phyloP scores from a whole-genome alignment of 2,113 vertebrate species.

The Siphamia tubifer region DNA sequence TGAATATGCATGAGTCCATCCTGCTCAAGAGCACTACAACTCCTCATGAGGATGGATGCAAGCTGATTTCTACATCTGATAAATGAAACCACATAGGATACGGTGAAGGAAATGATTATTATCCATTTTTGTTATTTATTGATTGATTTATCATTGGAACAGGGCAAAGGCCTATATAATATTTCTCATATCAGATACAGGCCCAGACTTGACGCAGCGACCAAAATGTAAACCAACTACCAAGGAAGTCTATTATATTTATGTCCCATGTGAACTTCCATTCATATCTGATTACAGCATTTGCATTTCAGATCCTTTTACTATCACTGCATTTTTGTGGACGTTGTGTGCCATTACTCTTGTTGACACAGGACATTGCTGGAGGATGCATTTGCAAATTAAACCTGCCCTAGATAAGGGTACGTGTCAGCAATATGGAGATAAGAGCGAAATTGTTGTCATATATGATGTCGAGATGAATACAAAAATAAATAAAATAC shows the following conservation, averaged over 20 bases:
- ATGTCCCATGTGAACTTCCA: neutral
- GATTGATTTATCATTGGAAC: too few species aligned
- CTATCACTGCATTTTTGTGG: neutral
- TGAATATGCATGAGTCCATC: slow-evolving; percentile 53
- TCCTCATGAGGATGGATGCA: slow-evolving; percentile 23
- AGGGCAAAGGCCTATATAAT: slow-evolving; percentile 25
- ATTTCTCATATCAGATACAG: slow-evolving; percentile 42
- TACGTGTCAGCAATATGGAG: slow-evolving; percentile 33
- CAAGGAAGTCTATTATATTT: neutral
- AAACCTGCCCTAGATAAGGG: slow-evolving; percentile 49
- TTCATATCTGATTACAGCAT: neutral
- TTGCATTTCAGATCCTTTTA: neutral
- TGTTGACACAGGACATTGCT: slow-evolving; percentile 32
- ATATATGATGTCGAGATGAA: neutral
- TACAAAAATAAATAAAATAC: neutral
- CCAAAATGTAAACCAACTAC: slow-evolving; percentile 17
- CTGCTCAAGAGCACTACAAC: slow-evolving; percentile 33
- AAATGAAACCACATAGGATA: slow-evolving; percentile 54
- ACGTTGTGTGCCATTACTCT: slow-evolving; percentile 32
- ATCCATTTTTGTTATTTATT: too few species aligned
- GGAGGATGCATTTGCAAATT: slow-evolving; percentile 53
- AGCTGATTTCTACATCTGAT: slow-evolving; percentile 48
- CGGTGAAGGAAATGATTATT: slow-evolving; percentile 48
- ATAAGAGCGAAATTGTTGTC: neutral
- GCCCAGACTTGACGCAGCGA: slow-evolving; percentile 64